Evolutionary conservation across 2,888 invertebrate species (phyloP), one percentile per base, ranked within the genome.

Genomic region (Apomyelois bistriatella): DNA sequence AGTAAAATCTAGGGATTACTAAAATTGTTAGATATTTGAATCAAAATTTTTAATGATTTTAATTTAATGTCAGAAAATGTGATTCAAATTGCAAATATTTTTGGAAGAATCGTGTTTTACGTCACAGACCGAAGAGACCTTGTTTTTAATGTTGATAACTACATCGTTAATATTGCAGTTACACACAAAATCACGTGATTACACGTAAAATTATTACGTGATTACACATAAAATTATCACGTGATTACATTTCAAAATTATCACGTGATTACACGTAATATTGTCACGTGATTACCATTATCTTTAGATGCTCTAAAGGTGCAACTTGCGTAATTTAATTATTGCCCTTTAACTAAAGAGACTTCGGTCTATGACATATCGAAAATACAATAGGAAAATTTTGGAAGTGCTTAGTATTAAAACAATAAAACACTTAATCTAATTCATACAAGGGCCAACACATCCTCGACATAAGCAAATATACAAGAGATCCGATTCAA

Each of bases 381-480:
- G 10, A 46, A 46, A 46, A 38, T 52, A 42, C 37, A 16, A 52
- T 43, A 47, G 48, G 53, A 53, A 51, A 38, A 37, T 55, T 55
- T 47, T 40, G 43, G 40, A 54, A 49, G 61, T 60, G 63, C 60
- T 63, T 61, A 62, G 53, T 59, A 65, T 61, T 59, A 63, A 65
- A 71, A 68, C 58, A 64, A 65, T 62, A 48, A 57, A 58, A 58
- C 49, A 30, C 52, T 58, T 59, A 63, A 51, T 54, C 59, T 54
- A 62, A 59, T 60, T 57, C 3, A 46, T 63, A 64, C 22, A 61
- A 55, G 53, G 38, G 53, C 47, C 58, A 50, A 53, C 49, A 53
- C 50, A 50, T 43, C 22, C 41, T 58, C 57, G 59, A 64, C 62
- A 59, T 22, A 63, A 66, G 58, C 55, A 55, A 32, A 46, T 32